phyloP scores from a whole-genome alignment of 1,140 invertebrate genomes.

The Rhysida immarginata region DNA sequence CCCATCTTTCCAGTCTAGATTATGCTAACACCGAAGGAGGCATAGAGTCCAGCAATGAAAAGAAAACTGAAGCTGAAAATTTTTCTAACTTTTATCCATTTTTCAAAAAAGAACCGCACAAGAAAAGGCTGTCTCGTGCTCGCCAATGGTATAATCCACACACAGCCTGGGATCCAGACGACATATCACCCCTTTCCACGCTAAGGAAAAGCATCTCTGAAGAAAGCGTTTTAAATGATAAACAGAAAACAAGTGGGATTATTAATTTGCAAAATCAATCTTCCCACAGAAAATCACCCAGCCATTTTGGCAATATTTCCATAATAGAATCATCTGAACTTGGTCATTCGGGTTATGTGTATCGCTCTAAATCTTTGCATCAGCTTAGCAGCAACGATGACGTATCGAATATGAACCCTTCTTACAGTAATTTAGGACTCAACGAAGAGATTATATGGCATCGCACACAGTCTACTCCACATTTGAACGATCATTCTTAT shows the following conservation, averaged over 20 bases:
- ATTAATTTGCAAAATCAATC: too few species aligned
- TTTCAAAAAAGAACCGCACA: conserved; percentile 10
- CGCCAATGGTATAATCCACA: conserved; percentile 5
- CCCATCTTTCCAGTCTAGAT: neutral
- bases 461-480: conserved; percentile 23
- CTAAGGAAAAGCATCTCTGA: conserved; percentile 30
- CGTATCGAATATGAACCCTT: neutral
- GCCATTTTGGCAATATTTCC: neutral
- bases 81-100: neutral
- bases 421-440: neutral
- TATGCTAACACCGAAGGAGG: neutral
- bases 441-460: conserved; percentile 2
- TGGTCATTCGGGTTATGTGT: conserved; percentile 16
- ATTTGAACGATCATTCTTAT: conserved; percentile 28
- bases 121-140: conserved; percentile 9
- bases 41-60: neutral
- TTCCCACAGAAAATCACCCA: too few species aligned
- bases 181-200: conserved; percentile 28
- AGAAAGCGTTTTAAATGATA: conserved; percentile 25
- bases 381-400: conserved; percentile 3
- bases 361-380: conserved; percentile 20
- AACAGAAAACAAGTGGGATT: neutral
- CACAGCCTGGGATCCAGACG: conserved; percentile 9
- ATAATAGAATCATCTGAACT: neutral
- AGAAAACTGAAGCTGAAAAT: neutral